Conservation (phyloP, 2,888 invertebrate species). For the Phyllotreta cruciferae region DNA sequence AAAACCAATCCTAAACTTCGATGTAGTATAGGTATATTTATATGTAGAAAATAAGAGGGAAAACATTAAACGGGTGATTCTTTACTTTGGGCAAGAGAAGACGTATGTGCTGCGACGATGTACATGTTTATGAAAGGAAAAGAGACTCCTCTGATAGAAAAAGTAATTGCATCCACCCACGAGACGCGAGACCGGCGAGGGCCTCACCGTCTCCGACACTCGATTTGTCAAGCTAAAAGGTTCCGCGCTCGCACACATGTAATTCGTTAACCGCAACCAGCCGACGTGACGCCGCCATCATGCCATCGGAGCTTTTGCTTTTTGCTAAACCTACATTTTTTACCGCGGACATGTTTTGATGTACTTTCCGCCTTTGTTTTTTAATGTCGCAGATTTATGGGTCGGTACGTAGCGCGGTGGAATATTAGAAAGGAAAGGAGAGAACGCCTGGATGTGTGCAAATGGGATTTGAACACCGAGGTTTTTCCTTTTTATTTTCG, state of each 20-base stretch:
- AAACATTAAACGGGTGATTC: no score
- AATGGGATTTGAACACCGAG: slow-evolving; percentile 55
- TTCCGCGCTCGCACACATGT: slow-evolving; percentile 58
- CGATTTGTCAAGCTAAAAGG: slow-evolving; percentile 61
- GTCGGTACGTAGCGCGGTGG: slow-evolving; percentile 28
- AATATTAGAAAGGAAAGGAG: slow-evolving; percentile 46
- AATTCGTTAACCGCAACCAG: slow-evolving; percentile 60
- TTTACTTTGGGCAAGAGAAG: no score
- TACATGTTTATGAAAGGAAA: slow-evolving; percentile 41
- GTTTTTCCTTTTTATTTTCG: slow-evolving; percentile 43
- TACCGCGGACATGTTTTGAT: slow-evolving; percentile 58
- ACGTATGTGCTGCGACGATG: not conserved
- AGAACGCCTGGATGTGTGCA: slow-evolving; percentile 50
- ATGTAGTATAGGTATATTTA: no score
- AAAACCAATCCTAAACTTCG: no score
- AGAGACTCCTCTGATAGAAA: slow-evolving; percentile 45
- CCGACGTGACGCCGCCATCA: slow-evolving; percentile 59
- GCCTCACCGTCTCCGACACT: slow-evolving; percentile 52
- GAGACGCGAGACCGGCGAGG: slow-evolving; percentile 40
- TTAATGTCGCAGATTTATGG: slow-evolving; percentile 58
- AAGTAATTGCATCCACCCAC: slow-evolving; percentile 56
- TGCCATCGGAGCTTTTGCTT: slow-evolving; percentile 54
- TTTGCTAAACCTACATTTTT: slow-evolving; percentile 57
- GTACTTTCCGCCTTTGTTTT: slow-evolving; percentile 57
- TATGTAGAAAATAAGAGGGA: no score